Evolutionary conservation across 2,888 invertebrate genomes (phyloP).

Genomic region (Chydorus sphaericus): DNA sequence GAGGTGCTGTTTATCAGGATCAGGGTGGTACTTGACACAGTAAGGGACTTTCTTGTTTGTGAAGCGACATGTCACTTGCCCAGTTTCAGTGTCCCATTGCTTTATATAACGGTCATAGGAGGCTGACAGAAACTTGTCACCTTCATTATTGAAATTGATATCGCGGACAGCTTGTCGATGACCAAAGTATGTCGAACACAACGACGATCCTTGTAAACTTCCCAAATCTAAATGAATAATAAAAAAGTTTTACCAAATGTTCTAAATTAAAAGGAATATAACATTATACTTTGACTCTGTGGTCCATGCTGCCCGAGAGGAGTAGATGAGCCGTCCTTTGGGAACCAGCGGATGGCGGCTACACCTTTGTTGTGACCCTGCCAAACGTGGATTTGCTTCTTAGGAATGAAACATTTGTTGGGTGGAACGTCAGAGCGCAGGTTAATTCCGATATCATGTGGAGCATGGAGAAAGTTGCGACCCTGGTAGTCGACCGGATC

Average conservation of each 20-base stretch:
- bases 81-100: slow-evolving; percentile 98
- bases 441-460: slow-evolving; percentile 83
- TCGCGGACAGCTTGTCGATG: slow-evolving; percentile 95
- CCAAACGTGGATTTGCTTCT: slow-evolving; percentile 91
- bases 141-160: slow-evolving; percentile 85
- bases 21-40: slow-evolving; percentile 96
- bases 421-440: slow-evolving; percentile 74
- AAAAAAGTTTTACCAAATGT: background rate
- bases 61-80: slow-evolving; percentile 68
- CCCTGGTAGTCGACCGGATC: slow-evolving; percentile 93
- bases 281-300: slow-evolving; percentile 63
- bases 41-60: slow-evolving; percentile 94
- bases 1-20: slow-evolving; percentile 88
- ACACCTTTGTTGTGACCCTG: slow-evolving; percentile 94
- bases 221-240: slow-evolving; percentile 60
- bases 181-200: slow-evolving; percentile 90
- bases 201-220: slow-evolving; percentile 87
- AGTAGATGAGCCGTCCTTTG: slow-evolving; percentile 84
- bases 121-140: slow-evolving; percentile 84
- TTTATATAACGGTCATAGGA: slow-evolving; percentile 94
- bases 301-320: slow-evolving; percentile 93
- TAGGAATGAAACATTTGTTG: slow-evolving; percentile 88
- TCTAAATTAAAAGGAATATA: background rate
- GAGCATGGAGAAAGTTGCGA: slow-evolving; percentile 80
- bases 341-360: slow-evolving; percentile 88